Evolutionary conservation across 2,888 invertebrate species (phyloP), one percentile per base, ranked within the genome.

Genomic region (Drosophila mayaguana): DNA sequence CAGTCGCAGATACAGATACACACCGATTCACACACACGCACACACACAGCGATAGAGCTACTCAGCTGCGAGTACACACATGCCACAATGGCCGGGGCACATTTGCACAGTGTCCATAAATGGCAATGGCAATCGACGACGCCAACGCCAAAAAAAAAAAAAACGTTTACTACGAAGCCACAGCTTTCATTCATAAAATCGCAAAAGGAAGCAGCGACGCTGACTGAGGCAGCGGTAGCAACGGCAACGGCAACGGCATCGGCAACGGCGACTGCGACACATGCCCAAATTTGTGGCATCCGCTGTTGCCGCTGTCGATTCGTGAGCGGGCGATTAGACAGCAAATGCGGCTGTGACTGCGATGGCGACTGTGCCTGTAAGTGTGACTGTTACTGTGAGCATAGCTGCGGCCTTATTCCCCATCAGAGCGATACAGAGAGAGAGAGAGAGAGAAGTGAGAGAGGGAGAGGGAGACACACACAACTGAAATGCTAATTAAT

Each of bases 251-350:
- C 42, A 43, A 18, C 57, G 8, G 43, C 40, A 55, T 8, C 64
- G n/a, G 45, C 54, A 73, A 18, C 75, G 7, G 68, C 48, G 80
- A 67, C 76, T 61, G 81, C 78, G 83, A 86, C 77, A 78, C 71
- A 88, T 85, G 85, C 75, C 85, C 85, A 85, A 89, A 85, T 83
- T 85, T 89, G 89, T 88, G 81, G 87, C 87, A 89, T 89, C 87
- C 85, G 89, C 80, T 87, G 81, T 67, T n/a, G 75, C 63, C 59
- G 75, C 63, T 55, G 79, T 65, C 75, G 84, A 75, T 72, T 88
- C 88, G 88, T 84, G 83, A 88, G 88, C 83, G 68, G 67, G 69
- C 83, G 88, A 83, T 83, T 83, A 88, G 86, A 75, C 78, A 61
- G 25, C 46, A 65, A 57, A 72, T 53, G 64, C 50, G 61, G 36